Percentiles rank a stretch among this genome's conserved stretches.
phyloP scores from a whole-genome alignment of 2,113 vertebrate species.

The Dryoscopus gambensis region DNA sequence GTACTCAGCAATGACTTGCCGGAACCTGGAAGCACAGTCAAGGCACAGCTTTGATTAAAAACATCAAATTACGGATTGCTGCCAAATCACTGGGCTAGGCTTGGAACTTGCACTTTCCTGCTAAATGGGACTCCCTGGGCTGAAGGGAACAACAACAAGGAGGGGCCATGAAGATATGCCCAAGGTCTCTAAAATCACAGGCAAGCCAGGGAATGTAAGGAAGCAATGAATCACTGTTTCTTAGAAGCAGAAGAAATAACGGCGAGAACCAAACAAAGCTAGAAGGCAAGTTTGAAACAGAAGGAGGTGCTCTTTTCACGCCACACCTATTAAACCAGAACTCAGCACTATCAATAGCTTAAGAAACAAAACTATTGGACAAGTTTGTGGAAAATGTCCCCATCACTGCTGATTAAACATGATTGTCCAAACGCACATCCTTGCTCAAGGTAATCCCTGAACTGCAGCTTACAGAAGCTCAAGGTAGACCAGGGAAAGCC shows the following conservation, averaged over 20 bases:
- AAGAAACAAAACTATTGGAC: neutral
- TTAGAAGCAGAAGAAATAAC: neutral
- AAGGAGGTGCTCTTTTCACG: constrained; percentile 1
- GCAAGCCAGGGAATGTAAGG: neutral
- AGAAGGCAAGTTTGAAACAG: neutral
- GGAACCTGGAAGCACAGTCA: constrained; percentile 78
- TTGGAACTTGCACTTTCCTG: neutral
- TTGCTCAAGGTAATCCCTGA: neutral
- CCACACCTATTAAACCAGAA: neutral
- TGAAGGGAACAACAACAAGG: neutral
- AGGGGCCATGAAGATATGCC: neutral
- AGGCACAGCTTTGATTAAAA: constrained; percentile 38
- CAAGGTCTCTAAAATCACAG: neutral
- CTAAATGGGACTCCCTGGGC: neutral
- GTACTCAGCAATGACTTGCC: constrained; percentile 82
- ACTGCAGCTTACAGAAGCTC: neutral
- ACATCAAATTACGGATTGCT: neutral
- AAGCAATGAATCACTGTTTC: neutral
- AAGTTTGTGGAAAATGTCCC: neutral
- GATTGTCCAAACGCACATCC: neutral
- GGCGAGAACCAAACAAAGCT: neutral
- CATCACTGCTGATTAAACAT: neutral
- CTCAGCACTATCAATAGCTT: neutral
- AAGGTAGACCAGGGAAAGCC: neutral
- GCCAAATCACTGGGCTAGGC: neutral